These are phyloP conservation scores for Morone saxatilis DNA, from an alignment of 2,113 vertebrate genomes.

Conservation along the genomic window DNA sequence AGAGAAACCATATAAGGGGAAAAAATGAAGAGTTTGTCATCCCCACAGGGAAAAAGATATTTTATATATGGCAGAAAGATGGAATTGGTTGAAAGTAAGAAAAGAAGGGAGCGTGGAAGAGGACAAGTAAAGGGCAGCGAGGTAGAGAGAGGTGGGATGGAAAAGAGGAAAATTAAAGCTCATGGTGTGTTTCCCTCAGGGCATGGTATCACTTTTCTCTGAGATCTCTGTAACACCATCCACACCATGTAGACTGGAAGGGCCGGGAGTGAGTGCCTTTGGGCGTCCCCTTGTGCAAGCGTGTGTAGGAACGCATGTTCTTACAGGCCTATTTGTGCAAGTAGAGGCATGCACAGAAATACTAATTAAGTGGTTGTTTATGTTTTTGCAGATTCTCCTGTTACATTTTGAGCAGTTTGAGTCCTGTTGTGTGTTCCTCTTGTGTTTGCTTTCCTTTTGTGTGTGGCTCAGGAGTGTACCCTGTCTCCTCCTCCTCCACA, in stretches of 20 bases:
- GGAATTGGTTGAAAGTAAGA: slow-evolving; percentile 47
- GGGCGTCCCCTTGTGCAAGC: slow-evolving; percentile 1
- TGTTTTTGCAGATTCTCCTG: slow-evolving; percentile 18
- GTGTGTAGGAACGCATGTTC: not conserved
- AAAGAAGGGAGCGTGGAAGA: slow-evolving; percentile 29
- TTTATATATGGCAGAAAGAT: slow-evolving; percentile 31
- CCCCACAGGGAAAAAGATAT: slow-evolving; percentile 17
- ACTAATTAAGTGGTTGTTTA: slow-evolving; percentile 33
- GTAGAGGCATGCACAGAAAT: slow-evolving; percentile 16
- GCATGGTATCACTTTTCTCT: slow-evolving; percentile 58
- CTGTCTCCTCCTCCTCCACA: slow-evolving; percentile 36
- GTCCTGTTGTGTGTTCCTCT: slow-evolving; percentile 19
- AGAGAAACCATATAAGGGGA: not conserved
- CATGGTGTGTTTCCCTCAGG: slow-evolving; percentile 53
- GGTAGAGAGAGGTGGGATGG: slow-evolving; percentile 26
- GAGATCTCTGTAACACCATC: slow-evolving; percentile 46
- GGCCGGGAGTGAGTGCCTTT: slow-evolving; percentile 28
- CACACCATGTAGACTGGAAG: slow-evolving; percentile 40
- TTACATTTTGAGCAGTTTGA: slow-evolving; percentile 19
- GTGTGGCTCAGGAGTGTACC: slow-evolving; percentile 16
- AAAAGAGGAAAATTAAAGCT: slow-evolving; percentile 59
- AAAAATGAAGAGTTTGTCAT: slow-evolving; percentile 29
- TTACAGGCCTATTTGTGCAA: not conserved
- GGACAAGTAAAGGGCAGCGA: slow-evolving; percentile 43
- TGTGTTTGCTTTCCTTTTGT: slow-evolving; percentile 60